Evolutionary conservation across 2,888 invertebrate species (phyloP).

Genomic region (Euspilapteryx auroguttella): DNA sequence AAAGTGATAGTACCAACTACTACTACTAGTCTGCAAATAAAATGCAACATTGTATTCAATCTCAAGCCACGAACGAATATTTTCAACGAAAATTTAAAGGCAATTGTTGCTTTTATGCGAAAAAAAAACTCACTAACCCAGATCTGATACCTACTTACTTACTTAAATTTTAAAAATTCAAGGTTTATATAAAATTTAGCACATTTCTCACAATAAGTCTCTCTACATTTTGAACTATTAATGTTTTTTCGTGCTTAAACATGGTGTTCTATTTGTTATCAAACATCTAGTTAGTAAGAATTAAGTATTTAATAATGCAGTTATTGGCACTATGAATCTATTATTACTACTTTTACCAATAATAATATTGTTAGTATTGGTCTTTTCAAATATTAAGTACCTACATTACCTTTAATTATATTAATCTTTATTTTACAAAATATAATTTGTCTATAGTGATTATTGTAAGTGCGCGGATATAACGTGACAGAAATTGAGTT

Average conservation of each 20-base stretch:
- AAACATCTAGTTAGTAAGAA: conserved; percentile 59
- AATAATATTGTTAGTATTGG: neutral
- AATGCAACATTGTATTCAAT: conserved; percentile 15
- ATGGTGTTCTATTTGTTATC: conserved; percentile 64
- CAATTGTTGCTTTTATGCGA: conserved; percentile 18
- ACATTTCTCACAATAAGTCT: conserved; percentile 63
- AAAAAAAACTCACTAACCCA: conserved; percentile 34
- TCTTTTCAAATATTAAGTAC: neutral
- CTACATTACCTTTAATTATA: neutral
- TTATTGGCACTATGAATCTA: conserved; percentile 53
- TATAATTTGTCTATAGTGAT: conserved; percentile 18
- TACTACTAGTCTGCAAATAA: too few relatives aligned
- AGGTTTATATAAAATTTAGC: conserved; percentile 48
- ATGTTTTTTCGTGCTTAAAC: conserved; percentile 64
- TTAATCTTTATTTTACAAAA: neutral
- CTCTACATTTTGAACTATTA: conserved; percentile 63
- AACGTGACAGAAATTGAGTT: too few relatives aligned
- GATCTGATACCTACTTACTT: conserved; percentile 50
- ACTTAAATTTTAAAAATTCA: conserved; percentile 46
- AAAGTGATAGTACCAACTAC: too few relatives aligned
- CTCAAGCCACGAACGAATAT: conserved; percentile 38
- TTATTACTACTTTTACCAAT: neutral
- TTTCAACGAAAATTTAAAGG: conserved; percentile 43
- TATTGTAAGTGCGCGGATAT: too few relatives aligned
- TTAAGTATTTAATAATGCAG: conserved; percentile 49